These are phyloP conservation scores for Epiblema foenella DNA, from an alignment of 2,888 invertebrate species.

Conservation along the genomic window DNA sequence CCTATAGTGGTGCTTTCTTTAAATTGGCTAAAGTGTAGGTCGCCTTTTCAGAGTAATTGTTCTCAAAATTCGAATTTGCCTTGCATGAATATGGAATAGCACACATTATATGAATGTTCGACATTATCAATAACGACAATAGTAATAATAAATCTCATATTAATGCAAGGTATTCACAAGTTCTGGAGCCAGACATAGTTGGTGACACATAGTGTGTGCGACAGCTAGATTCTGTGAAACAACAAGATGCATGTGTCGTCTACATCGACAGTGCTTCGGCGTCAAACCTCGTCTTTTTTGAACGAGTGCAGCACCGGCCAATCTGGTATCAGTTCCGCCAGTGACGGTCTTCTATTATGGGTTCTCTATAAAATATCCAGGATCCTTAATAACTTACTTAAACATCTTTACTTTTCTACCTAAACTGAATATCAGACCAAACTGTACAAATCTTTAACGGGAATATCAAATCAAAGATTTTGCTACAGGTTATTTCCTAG, in stretches of 20 bases:
- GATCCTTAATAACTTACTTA: conserved; percentile 61
- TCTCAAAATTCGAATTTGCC: conserved; percentile 17
- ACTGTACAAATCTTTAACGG: conserved; percentile 29
- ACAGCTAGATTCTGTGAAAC: conserved; percentile 71
- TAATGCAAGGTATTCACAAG: conserved; percentile 38
- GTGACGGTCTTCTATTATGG: conserved; percentile 91
- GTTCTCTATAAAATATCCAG: conserved; percentile 82
- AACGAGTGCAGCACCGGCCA: conserved; percentile 96
- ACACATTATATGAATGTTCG: not conserved
- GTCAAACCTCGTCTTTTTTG: conserved; percentile 94
- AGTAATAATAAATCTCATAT: conserved; percentile 18
- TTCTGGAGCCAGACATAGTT: conserved; percentile 31
- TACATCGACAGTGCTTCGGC: conserved; percentile 64
- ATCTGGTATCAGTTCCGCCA: conserved; percentile 98
- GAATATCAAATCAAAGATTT: conserved; percentile 36
- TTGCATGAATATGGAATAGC: conserved; percentile 33
- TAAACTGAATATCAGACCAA: conserved; percentile 26
- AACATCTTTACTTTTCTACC: conserved; percentile 10
- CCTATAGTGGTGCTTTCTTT: conserved; percentile 70
- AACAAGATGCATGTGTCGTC: conserved; percentile 79
- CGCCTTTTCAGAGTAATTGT: conserved; percentile 46
- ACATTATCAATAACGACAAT: not conserved
- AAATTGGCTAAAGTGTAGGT: conserved; percentile 64
- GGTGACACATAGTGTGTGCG: conserved; percentile 61
- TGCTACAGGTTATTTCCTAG: conserved; percentile 44